Evolutionary conservation across 2,797 vertebrate genomes (phyloP).

Genomic region (Okamejei kenojei): DNA sequence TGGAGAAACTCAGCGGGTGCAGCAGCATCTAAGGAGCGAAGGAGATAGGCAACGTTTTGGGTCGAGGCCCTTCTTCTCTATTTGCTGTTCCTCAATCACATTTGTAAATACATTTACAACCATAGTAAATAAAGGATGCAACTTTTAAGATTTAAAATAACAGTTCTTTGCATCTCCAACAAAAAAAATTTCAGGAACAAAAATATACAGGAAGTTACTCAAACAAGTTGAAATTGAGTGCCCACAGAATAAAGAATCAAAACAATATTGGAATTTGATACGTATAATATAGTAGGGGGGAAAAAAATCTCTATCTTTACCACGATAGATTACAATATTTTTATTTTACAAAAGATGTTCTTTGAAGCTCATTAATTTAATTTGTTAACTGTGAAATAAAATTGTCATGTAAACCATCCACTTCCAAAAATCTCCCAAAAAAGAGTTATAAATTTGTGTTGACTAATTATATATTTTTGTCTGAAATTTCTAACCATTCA

Average conservation of each 20-base stretch:
- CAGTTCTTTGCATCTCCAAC: not conserved
- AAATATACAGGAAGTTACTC: not conserved
- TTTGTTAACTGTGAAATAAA: not conserved
- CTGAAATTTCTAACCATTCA: not conserved
- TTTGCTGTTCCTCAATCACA: not conserved
- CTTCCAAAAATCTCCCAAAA: not conserved
- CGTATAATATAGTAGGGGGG: not conserved
- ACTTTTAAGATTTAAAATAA: not conserved
- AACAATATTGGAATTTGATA: not conserved
- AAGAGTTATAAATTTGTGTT: not conserved
- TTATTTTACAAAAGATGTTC: not conserved
- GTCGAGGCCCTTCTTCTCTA: no score
- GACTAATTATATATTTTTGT: not conserved
- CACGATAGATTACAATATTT: conserved; percentile 21
- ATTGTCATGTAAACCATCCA: not conserved
- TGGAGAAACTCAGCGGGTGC: no score
- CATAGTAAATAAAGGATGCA: not conserved
- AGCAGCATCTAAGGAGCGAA: no score
- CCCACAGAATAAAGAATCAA: not conserved
- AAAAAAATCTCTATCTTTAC: conserved; percentile 9
- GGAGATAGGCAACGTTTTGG: no score
- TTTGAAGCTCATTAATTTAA: not conserved
- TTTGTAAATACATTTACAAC: not conserved
- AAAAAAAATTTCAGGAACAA: not conserved
- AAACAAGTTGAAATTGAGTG: conserved; percentile 17